These are phyloP conservation scores for Papilio helenus DNA, from an alignment of 1,140 invertebrate species.

Conservation along the genomic window DNA sequence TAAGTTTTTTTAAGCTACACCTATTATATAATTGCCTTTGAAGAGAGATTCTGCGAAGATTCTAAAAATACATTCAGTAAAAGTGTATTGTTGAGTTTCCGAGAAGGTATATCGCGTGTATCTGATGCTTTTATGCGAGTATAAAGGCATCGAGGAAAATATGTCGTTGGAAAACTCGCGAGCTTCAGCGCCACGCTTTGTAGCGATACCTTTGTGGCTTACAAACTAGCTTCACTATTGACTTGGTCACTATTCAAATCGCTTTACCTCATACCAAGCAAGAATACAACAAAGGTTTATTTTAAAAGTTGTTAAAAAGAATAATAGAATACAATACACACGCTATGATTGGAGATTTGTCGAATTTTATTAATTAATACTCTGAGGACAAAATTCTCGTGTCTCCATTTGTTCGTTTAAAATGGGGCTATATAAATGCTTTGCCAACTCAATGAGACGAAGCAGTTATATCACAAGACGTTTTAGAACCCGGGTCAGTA, in stretches of 20 bases:
- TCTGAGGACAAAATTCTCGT: not conserved
- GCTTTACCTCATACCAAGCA: not conserved
- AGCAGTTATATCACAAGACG: slow-evolving; percentile 38
- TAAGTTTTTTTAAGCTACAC: not conserved
- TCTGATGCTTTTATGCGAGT: not conserved
- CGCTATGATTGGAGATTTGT: not conserved
- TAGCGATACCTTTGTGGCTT: not conserved
- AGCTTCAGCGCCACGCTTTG: not conserved
- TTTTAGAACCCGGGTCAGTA: slow-evolving; percentile 40
- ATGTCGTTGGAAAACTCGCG: not conserved
- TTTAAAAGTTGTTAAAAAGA: not conserved
- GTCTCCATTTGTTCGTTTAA: not conserved
- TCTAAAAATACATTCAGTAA: not conserved
- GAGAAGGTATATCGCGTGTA: not conserved
- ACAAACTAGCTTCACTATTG: not conserved
- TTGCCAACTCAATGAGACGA: slow-evolving; percentile 28
- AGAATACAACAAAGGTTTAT: not conserved
- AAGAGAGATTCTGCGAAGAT: not conserved
- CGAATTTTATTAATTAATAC: not conserved
- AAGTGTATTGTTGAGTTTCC: not conserved
- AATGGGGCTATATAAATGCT: not conserved
- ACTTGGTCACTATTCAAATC: not conserved
- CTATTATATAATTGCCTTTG: not conserved
- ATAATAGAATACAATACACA: not conserved
- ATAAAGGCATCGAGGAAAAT: not conserved